Evolutionary conservation across 2,888 invertebrate genomes (phyloP), one percentile per base, ranked within the genome.

Genomic region (Syrista parreyssii): DNA sequence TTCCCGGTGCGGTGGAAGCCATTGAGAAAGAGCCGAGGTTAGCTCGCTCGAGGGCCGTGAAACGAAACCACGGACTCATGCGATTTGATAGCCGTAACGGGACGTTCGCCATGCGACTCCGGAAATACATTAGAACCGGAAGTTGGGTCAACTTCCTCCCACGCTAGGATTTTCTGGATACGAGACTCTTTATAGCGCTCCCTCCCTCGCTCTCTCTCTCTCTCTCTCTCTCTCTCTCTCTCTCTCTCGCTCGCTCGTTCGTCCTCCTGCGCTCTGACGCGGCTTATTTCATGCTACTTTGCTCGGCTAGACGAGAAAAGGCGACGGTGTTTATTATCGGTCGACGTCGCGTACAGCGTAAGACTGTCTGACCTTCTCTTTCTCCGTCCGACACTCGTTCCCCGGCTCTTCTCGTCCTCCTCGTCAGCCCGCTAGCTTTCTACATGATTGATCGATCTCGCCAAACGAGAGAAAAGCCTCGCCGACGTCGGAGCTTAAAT

Each of bases 91-190:
- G 86, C 87, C 82, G 83, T 85, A 82, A 86, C 86, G 81, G 82
- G 79, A 79, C 69, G 69, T 74, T 79, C 71, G 71, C 75, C 80
- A 80, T 79, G 77, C 77, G 82, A 82, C 78, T 75, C 86, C 88
- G 90, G 90, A 90, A 89, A 86, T 90, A 87, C 88, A 88, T 89
- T 89, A 88, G 85, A 88, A 86, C 84, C 88, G 89, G 89, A 89
- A 85, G 89, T 86, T 83, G 82, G 84, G 81, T 83, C 83, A 84
- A 84, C 84, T 88, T 88, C 85, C 86, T 80, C 76, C 80, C 78
- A 35, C 73, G 81, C 68, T 36, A n/a, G 3, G 55, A 68, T 73
- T n/a, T 68, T 30, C 68, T 74, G n/a, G 73, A 73, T 71, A 75
- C 71, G 73, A 77, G 73, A 77, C 55, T 75, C 74, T 79, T 75